These are phyloP conservation scores for Discoglossus pictus DNA, from an alignment of 2,797 vertebrate species.

Conservation along the genomic window DNA sequence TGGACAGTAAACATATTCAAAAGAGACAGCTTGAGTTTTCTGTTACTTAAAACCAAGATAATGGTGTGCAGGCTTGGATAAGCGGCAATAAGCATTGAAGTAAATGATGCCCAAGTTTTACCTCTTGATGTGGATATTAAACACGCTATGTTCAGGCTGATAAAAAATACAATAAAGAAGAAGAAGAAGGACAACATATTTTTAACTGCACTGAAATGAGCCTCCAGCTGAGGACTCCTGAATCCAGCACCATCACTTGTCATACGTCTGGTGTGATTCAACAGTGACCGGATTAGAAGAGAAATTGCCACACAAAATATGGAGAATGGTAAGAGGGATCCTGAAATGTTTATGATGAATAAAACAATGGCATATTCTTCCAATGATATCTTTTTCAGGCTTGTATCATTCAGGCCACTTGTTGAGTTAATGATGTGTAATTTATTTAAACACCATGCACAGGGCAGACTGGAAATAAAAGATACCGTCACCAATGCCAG, in stretches of 20 bases:
- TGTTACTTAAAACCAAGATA: no score
- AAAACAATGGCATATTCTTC: no score
- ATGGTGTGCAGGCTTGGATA: no score
- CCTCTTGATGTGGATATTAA: no score
- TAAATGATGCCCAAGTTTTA: no score
- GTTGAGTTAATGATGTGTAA: no score
- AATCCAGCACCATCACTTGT: neutral
- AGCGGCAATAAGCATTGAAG: no score
- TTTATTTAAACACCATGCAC: neutral
- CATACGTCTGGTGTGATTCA: conserved; percentile 15
- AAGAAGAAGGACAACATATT: conserved; percentile 8
- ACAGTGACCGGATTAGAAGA: conserved; percentile 5
- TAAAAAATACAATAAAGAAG: neutral
- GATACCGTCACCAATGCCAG: conserved; percentile 51
- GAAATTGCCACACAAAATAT: neutral
- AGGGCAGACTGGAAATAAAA: conserved; percentile 12
- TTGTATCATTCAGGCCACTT: no score
- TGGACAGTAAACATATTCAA: no score
- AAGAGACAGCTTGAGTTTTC: no score
- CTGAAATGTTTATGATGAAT: neutral
- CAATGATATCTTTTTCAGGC: no score
- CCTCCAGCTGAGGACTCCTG: neutral
- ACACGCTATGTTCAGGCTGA: no score
- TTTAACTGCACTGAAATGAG: conserved; percentile 12
- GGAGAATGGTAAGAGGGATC: neutral